These are phyloP conservation scores for Pycnomerus fuliginosus DNA, from an alignment of 2,888 invertebrate genomes.

Conservation along the genomic window DNA sequence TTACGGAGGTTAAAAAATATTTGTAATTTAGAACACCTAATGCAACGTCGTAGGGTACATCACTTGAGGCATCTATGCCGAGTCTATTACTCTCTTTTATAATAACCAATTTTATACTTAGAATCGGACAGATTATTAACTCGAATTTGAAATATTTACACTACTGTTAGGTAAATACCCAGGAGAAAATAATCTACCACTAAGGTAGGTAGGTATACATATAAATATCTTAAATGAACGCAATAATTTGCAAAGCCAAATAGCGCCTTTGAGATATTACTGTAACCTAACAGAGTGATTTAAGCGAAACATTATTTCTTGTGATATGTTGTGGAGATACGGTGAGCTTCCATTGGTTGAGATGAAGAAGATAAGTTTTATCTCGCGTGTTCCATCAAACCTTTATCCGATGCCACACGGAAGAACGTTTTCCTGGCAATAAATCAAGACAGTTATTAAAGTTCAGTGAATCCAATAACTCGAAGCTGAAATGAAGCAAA, in stretches of 20 bases:
- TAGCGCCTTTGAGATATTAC: slow-evolving; percentile 17
- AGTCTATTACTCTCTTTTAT: too few species aligned
- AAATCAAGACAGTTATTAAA: slow-evolving; percentile 31
- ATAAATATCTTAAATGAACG: slow-evolving; percentile 20
- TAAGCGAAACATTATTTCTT: slow-evolving; percentile 22
- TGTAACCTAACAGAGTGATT: slow-evolving; percentile 18
- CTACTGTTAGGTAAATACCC: slow-evolving; percentile 9
- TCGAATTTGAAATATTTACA: slow-evolving; percentile 8
- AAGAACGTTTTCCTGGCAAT: slow-evolving; percentile 27
- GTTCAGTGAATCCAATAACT: slow-evolving; percentile 24
- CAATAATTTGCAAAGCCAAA: slow-evolving; percentile 21
- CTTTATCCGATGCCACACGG: slow-evolving; percentile 26
- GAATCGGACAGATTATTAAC: too few species aligned
- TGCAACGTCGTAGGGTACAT: too few species aligned
- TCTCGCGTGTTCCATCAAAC: slow-evolving; percentile 22
- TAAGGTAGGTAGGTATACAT: too few species aligned
- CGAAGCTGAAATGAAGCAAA: slow-evolving; percentile 11
- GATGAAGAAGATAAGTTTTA: slow-evolving; percentile 22
- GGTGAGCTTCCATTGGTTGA: slow-evolving; percentile 13
- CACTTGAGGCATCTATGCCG: too few species aligned
- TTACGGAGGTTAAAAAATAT: too few species aligned
- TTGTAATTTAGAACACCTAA: too few species aligned
- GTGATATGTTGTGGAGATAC: slow-evolving; percentile 19
- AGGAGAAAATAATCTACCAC: slow-evolving; percentile 10
- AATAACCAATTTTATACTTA: too few species aligned